Base-by-base conservation (phyloP, 1,140 invertebrate species). In the Pseudomyrmex dendroicus region DNA sequence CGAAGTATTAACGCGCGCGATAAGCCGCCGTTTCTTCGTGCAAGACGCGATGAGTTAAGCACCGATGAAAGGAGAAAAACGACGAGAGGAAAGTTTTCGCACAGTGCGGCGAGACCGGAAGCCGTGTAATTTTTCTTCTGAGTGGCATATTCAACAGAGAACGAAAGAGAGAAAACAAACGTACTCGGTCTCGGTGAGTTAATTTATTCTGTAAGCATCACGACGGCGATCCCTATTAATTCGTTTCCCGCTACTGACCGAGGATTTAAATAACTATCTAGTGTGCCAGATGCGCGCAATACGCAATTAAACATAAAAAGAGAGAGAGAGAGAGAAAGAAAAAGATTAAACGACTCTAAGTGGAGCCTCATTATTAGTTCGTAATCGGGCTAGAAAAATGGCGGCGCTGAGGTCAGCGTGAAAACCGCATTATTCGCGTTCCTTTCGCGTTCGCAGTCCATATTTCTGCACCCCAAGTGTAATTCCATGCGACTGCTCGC, bases 91-190 rank as follows among this genome's bases (percentile, higher is more conserved):
- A 57, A 25, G 44, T 8, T 80, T 17, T 50, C 66, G n/a, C 44
- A 44, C 66, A 12, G 54, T 48, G 54, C 66, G 67, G 44, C 54
- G n/a, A 44, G 46, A 80, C 22, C 76, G 76, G 76, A 80, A 80
- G 66, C 44, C 66, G 44, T 70, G 46, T 50, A 80, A 80, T 80
- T 80, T 80, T 80, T 80, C 76, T 80, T 80, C 76, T 66, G 22
- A 80, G 56, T 70, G 76, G 76, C 76, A 80, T 12, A 46, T 70
- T n/a, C 44, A 17, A 50, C 44, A 54, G 35, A 35, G 35, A 35
- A 5, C 35, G 2, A 35, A 35, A 35, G 35, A 35, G 35, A 35
- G 5, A 35, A 35, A 20, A 64, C 54, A 70, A 80, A 80, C 66
- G 57, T 50, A 59, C 20, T 35, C 76, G 20, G 35, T 35, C 35